Percentiles rank a stretch among this genome's conserved stretches.
phyloP scores from a whole-genome alignment of 2,113 vertebrate genomes.

The Entomyzon cyanotis region DNA sequence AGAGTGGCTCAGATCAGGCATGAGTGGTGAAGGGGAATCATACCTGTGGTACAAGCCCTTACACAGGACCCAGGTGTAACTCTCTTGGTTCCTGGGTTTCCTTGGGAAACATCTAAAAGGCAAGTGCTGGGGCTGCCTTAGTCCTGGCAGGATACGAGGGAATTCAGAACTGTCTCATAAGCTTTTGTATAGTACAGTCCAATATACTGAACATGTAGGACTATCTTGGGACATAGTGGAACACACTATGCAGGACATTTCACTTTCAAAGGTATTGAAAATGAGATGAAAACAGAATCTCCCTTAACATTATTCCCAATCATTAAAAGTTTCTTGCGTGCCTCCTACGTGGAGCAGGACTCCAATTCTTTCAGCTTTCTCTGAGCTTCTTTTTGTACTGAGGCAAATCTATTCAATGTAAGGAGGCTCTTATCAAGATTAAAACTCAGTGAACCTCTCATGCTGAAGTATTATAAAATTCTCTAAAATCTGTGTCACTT shows the following conservation, averaged over 20 bases:
- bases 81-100: neutral
- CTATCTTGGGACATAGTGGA: neutral
- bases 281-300: neutral
- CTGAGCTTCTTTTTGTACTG: neutral
- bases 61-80: neutral
- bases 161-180: neutral
- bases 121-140: neutral
- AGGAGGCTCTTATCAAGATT: neutral
- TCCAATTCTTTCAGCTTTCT: neutral
- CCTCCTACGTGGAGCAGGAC: neutral
- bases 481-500: neutral
- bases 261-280: neutral
- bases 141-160: neutral
- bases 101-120: neutral
- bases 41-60: neutral
- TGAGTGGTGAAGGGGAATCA: neutral
- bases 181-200: neutral
- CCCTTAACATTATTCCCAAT: neutral
- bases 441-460: neutral
- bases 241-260: neutral
- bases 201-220: neutral
- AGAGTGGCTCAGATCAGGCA: neutral
- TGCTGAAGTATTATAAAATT: neutral
- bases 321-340: neutral
- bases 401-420: neutral